Base-by-base conservation (phyloP, 2,797 vertebrate genomes). In the Chaunax sp. region DNA sequence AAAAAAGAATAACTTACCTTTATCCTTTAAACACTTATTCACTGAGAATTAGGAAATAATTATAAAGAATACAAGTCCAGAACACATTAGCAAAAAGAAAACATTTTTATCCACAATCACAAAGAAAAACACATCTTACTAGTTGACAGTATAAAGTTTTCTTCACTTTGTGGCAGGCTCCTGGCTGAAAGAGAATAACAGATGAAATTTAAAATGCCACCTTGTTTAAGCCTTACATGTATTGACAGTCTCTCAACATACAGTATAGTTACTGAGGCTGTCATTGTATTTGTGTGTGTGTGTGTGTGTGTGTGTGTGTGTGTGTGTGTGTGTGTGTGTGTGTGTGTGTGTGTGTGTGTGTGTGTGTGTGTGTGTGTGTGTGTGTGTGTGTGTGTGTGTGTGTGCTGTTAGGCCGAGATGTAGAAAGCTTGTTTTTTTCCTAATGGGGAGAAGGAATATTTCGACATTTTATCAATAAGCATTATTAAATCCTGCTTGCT, bases 401-500 rank as follows among this genome's bases (percentile, higher is more conserved):
- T 58, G 70, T 52, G 59, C 64, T 82, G 81, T 80, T 65, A 68
- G 51, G 55, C 63, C 61, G 64, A 89, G 80, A 74, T 18, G 71
- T 76, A 85, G 80, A 78, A 71, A 72, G 67, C 37, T 45, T 87
- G 65, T 57, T 83, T 84, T 92, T 86, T 83, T 87, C 90, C 78
- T 92, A 92, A 94, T 92, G 82, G 88, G 89, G 81, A 85, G 92
- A 90, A 89, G 90, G 90, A 93, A 95, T 93, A 94, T 93, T 93
- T 93, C 93, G 94, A 94, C 93, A 90, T 91, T 93, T 95, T 94
- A 94, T 95, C 93, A 94, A 94, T 95, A 93, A 90, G 90, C 90
- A 93, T 94, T 93, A 94, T 94, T 95, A 95, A 94, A 94, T 94
- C 92, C 93, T 91, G 89, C 90, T 93, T 92, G 93, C 90, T 89